These are phyloP conservation scores for Penaeus indicus DNA, from an alignment of 1,140 invertebrate genomes.

Conservation along the genomic window DNA sequence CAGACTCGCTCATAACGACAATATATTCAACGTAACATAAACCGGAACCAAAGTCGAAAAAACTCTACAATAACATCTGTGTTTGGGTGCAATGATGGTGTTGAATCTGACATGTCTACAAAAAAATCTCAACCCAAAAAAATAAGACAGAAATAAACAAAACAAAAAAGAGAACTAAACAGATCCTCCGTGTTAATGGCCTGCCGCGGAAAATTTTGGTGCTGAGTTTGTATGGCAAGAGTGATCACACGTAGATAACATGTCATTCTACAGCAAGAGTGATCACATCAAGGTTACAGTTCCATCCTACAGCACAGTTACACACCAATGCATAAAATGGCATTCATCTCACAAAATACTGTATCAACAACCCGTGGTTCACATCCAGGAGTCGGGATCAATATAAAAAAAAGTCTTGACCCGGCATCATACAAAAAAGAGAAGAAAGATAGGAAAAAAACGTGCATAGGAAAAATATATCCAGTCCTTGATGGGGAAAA, in stretches of 20 bases:
- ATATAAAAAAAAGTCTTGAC: background rate
- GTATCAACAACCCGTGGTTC: constrained; percentile 27
- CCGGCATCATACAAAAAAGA: constrained; percentile 50
- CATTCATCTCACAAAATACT: constrained; percentile 61
- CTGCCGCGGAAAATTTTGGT: constrained; percentile 39
- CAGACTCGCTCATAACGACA: constrained; percentile 2
- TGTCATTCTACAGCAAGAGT: constrained; percentile 35
- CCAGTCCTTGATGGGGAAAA: constrained; percentile 51
- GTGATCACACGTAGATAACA: constrained; percentile 43
- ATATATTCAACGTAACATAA: constrained; percentile 26
- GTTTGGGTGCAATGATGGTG: constrained; percentile 6
- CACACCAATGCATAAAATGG: constrained; percentile 60
- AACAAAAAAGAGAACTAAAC: background rate
- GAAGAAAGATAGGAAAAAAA: constrained; percentile 63
- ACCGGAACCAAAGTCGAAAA: constrained; percentile 11
- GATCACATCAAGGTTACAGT: constrained; percentile 39
- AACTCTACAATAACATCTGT: constrained; percentile 23
- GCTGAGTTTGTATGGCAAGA: constrained; percentile 35
- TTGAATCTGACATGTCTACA: constrained; percentile 13
- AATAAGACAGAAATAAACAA: constrained; percentile 15
- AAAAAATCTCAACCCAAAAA: background rate
- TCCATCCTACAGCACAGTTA: constrained; percentile 48
- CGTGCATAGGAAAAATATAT: constrained; percentile 15
- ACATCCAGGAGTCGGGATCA: constrained; percentile 4
- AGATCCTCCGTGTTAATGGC: constrained; percentile 32